Conservation (phyloP, 2,113 vertebrate species). For the Microtus montanus region DNA sequence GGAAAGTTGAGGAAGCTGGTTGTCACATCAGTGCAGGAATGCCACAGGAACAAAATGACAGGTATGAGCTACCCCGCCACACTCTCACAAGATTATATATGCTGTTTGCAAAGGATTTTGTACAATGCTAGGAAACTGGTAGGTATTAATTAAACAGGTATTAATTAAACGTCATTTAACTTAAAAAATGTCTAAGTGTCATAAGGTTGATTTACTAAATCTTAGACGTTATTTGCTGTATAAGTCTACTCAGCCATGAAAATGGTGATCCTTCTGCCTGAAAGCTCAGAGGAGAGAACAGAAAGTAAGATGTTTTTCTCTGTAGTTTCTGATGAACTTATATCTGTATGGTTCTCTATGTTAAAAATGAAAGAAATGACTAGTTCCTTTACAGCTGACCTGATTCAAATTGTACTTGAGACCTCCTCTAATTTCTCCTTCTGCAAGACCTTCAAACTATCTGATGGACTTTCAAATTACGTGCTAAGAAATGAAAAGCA, state of each 20-base stretch:
- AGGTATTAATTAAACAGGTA: constrained; percentile 17
- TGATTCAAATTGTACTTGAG: constrained; percentile 62
- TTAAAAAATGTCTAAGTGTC: neutral
- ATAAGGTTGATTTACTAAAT: constrained; percentile 16
- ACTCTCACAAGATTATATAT: neutral
- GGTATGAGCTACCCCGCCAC: neutral
- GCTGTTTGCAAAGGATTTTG: neutral
- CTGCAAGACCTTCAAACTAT: constrained; percentile 65
- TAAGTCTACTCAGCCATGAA: neutral
- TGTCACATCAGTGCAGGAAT: neutral
- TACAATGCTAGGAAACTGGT: constrained; percentile 9
- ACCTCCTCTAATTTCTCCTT: constrained; percentile 47
- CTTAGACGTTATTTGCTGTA: neutral
- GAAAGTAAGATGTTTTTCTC: neutral
- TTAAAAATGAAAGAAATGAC: neutral
- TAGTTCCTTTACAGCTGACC: constrained; percentile 56
- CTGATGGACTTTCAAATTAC: constrained; percentile 64
- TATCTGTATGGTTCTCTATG: neutral
- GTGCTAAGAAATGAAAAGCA: constrained; percentile 37
- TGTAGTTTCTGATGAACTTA: neutral
- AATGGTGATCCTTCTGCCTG: neutral
- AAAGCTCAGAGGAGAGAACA: neutral
- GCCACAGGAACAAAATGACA: neutral
- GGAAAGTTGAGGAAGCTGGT: neutral
- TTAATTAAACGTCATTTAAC: neutral